phyloP scores from a whole-genome alignment of 1,140 invertebrate genomes.

The Eriocheir sinensis region DNA sequence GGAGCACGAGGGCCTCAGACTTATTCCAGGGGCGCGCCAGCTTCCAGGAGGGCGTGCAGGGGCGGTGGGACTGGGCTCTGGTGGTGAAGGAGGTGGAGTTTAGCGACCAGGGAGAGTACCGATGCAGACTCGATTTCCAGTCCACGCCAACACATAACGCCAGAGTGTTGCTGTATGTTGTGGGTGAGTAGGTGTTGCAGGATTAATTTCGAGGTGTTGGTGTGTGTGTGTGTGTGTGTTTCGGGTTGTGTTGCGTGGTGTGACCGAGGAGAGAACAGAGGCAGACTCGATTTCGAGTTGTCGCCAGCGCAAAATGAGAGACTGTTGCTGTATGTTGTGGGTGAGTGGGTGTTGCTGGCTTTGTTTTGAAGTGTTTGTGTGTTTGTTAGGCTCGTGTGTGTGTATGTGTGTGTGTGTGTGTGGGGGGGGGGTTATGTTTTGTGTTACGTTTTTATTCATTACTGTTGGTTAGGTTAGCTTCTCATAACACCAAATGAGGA shows the following conservation, averaged over 20 bases:
- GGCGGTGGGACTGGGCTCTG: constrained; percentile 42
- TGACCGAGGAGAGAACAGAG: no score
- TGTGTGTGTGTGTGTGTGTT: no score
- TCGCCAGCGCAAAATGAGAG: no score
- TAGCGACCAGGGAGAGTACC: constrained; percentile 90
- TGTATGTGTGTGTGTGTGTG: not conserved
- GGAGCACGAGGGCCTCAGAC: constrained; percentile 42
- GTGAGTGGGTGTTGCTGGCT: not conserved
- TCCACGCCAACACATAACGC: constrained; percentile 94
- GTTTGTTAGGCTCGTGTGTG: not conserved
- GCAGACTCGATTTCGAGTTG: no score
- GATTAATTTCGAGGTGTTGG: no score
- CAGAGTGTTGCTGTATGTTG: constrained; percentile 93
- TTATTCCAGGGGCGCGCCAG: constrained; percentile 42
- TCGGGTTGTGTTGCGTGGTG: not conserved
- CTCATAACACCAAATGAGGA: not conserved
- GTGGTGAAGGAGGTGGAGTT: constrained; percentile 27
- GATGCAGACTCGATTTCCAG: constrained; percentile 94
- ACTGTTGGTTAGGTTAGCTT: not conserved
- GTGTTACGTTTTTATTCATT: not conserved
- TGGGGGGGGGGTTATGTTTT: not conserved
- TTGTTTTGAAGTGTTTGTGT: not conserved
- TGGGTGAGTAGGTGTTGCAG: constrained; percentile 91
- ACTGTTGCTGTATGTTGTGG: no score
- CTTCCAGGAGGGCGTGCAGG: constrained; percentile 41